Base-by-base conservation (phyloP, 2,113 vertebrate species). In the Hemiprocne comata region DNA sequence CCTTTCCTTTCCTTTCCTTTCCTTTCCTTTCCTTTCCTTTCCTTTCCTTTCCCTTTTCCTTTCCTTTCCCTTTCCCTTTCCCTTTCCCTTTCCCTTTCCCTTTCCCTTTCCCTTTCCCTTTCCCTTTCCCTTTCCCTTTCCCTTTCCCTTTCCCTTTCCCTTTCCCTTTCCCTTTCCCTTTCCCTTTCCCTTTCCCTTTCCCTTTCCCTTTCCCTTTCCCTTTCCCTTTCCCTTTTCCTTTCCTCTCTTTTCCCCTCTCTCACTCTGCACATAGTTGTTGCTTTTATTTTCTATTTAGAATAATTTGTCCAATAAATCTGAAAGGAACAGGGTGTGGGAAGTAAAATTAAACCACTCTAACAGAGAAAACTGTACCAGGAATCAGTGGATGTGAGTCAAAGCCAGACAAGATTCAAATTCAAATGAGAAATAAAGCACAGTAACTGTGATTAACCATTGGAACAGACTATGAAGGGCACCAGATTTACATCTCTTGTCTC, bases 281-380 rank as follows among this genome's bases (percentile, higher is more conserved):
- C 29, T 81, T 81, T 91, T 88, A 54, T 87, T 85, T 78, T 93
- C 74, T 84, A 94, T 96, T 91, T 86, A 78, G 90, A 91, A 89
- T 55, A 74, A 58, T 57, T 86, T 81, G 55, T 60, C 38, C 87
- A 88, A 93, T 95, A 95, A 91, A 96, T 95, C 67, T 87, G 71
- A 91, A 93, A 88, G 61, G 81, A 92, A 91, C 25, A 73, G 33
- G 58, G 36, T 87, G 71, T 89, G 48, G 76, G 83, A 90, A 90
- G 95, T 78, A 93, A 96, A 95, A 92, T 94, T 93, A 93, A 96
- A 96, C 83, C 76, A 85, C 70, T 88, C 83, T 92, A 87, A 72
- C 92, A 88, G 83, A 94, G 80, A 94, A 87, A 93, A 40, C 79
- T 84, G 70, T 94, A 96, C 94, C 76, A 92, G 40, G 70, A 96